Conservation (phyloP, 2,113 vertebrate species). For the Quiscalus mexicanus region DNA sequence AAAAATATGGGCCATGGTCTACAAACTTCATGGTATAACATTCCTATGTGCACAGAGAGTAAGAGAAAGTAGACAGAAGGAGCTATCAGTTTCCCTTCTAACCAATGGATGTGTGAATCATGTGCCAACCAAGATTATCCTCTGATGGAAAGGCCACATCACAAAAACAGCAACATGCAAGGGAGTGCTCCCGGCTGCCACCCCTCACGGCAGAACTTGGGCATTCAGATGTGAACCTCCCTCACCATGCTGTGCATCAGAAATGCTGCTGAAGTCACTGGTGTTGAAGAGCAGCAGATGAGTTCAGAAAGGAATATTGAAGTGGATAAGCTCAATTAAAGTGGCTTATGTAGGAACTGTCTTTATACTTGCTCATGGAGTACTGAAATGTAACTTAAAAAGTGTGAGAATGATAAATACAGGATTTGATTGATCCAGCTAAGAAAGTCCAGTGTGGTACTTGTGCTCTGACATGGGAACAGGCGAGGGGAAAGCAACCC, state of each 20-base stretch:
- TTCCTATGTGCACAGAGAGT: neutral
- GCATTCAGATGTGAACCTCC: neutral
- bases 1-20: neutral
- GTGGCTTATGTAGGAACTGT: neutral
- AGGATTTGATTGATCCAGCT: neutral
- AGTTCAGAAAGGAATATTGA: neutral
- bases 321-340: neutral
- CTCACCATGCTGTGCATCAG: neutral
- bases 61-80: neutral
- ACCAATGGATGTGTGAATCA: neutral
- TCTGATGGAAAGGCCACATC: neutral
- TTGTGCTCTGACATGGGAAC: rapidly evolving
- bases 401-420: neutral
- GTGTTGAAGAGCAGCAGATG: neutral
- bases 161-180: neutral
- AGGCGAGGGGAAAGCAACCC: neutral
- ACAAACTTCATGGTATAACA: neutral
- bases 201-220: neutral
- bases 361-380: neutral
- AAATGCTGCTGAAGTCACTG: neutral
- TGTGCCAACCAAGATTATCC: neutral
- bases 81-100: neutral
- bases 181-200: rapidly evolving
- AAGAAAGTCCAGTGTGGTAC: neutral
- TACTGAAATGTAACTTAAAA: neutral